phyloP scores from a whole-genome alignment of 2,113 vertebrate species.

The Sebastes schlegelii region DNA sequence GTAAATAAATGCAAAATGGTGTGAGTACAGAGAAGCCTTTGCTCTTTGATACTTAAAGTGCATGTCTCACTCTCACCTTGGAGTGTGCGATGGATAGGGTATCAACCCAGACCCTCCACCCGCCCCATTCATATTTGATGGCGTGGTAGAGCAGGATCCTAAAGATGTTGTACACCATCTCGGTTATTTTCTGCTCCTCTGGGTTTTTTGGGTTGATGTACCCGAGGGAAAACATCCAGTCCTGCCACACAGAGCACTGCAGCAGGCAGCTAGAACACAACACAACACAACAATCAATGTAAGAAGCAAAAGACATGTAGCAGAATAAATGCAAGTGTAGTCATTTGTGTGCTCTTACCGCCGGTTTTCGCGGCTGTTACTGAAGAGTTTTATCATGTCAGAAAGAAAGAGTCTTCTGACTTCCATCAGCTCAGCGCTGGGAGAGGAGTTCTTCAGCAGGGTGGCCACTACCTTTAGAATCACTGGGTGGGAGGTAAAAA shows the following conservation, averaged over 20 bases:
- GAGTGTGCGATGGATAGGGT: slow-evolving; percentile 99
- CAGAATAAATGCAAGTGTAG: slow-evolving; percentile 1
- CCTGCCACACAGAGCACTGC: slow-evolving; percentile 99
- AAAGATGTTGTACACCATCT: slow-evolving; percentile 99
- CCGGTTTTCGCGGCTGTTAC: slow-evolving; percentile 97
- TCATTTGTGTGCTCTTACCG: slow-evolving; percentile 84
- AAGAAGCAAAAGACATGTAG: background rate
- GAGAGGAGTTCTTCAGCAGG: slow-evolving; percentile 95
- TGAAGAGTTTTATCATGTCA: slow-evolving; percentile 99
- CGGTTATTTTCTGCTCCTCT: slow-evolving; percentile 98
- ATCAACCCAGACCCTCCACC: slow-evolving; percentile 99
- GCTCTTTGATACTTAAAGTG: background rate
- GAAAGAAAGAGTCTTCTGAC: slow-evolving; percentile 97
- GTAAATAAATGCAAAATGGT: background rate
- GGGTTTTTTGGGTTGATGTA: slow-evolving; percentile 99
- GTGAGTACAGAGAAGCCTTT: too few species aligned
- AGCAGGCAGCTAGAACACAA: slow-evolving; percentile 90
- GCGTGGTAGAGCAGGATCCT: slow-evolving; percentile 98
- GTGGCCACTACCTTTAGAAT: slow-evolving; percentile 99
- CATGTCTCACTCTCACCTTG: slow-evolving; percentile 87
- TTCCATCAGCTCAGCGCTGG: slow-evolving; percentile 98
- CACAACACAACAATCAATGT: background rate
- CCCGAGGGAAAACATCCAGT: slow-evolving; percentile 99
- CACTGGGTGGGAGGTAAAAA: slow-evolving; percentile 85
- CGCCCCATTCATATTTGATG: slow-evolving; percentile 99